Evolutionary conservation across 2,888 invertebrate genomes (phyloP).

Genomic region (Noctua janthe): DNA sequence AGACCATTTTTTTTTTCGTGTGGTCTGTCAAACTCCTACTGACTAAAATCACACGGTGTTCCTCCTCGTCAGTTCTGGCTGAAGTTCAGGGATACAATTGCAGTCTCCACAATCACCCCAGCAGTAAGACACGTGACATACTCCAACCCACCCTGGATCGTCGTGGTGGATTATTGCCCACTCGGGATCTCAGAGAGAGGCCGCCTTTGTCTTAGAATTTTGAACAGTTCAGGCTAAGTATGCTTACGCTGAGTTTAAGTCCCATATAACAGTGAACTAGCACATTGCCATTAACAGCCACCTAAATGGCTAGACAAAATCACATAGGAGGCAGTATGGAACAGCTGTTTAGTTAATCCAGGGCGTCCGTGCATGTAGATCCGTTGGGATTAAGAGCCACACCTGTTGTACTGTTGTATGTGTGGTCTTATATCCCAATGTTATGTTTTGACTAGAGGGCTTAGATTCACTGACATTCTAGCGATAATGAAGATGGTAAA

Average conservation of each 20-base stretch:
- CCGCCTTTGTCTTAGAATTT: not conserved
- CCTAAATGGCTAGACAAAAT: conserved; percentile 6
- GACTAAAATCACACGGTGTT: not conserved
- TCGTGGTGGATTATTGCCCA: not conserved
- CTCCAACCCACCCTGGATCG: not conserved
- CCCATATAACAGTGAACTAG: not conserved
- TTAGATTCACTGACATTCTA: not conserved
- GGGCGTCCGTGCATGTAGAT: conserved; percentile 10
- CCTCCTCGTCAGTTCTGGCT: not conserved
- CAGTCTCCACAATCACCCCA: not conserved
- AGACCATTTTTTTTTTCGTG: not conserved
- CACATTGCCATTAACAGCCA: not conserved
- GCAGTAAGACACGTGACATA: not conserved
- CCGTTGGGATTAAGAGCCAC: conserved; percentile 4
- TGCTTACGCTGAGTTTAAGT: not conserved
- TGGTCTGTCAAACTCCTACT: not conserved
- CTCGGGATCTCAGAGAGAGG: not conserved
- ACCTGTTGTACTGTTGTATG: conserved; percentile 2
- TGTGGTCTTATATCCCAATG: not conserved
- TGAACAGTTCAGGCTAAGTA: not conserved
- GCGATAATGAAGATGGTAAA: not conserved
- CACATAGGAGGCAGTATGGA: conserved; percentile 6
- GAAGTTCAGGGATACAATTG: not conserved
- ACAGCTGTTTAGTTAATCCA: conserved; percentile 33
- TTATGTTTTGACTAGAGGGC: not conserved